phyloP scores from a whole-genome alignment of 2,113 vertebrate genomes.

The Paratilapia polleni region DNA sequence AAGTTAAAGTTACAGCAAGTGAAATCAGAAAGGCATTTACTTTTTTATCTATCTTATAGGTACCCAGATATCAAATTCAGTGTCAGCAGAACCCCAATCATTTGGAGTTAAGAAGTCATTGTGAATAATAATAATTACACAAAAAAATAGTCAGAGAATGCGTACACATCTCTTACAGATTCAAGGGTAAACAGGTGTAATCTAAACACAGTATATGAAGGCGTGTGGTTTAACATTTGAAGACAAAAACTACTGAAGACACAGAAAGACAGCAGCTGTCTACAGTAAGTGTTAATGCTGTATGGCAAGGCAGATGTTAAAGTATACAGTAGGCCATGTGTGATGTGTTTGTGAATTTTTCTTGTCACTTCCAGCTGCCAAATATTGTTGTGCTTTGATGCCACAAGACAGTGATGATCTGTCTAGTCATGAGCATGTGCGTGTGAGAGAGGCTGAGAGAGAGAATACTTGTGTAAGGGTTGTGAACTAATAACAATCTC shows the following conservation, averaged over 20 bases:
- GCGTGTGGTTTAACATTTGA: neutral
- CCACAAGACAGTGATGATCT: conserved; percentile 23
- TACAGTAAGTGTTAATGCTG: conserved; percentile 16
- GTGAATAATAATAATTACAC: neutral
- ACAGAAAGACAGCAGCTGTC: conserved; percentile 29
- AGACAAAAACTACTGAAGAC: neutral
- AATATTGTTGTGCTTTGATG: conserved; percentile 16
- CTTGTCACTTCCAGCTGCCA: conserved; percentile 36
- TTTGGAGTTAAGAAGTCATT: neutral
- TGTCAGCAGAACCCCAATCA: accelerated
- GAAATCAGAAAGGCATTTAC: no score
- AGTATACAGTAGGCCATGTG: conserved; percentile 33
- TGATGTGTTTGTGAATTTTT: conserved; percentile 36
- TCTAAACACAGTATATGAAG: neutral
- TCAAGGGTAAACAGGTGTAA: neutral
- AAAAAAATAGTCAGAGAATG: neutral
- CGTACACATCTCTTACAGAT: neutral
- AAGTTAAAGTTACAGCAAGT: neutral
- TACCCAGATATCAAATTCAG: neutral
- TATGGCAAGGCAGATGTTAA: conserved; percentile 45
- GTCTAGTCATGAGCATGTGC: neutral
- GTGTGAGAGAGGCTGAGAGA: neutral
- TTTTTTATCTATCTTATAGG: no score
- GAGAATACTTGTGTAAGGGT: neutral
- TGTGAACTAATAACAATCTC: conserved; percentile 36